Conservation (phyloP, 2,797 vertebrate genomes). For the Thunnus albacares region DNA sequence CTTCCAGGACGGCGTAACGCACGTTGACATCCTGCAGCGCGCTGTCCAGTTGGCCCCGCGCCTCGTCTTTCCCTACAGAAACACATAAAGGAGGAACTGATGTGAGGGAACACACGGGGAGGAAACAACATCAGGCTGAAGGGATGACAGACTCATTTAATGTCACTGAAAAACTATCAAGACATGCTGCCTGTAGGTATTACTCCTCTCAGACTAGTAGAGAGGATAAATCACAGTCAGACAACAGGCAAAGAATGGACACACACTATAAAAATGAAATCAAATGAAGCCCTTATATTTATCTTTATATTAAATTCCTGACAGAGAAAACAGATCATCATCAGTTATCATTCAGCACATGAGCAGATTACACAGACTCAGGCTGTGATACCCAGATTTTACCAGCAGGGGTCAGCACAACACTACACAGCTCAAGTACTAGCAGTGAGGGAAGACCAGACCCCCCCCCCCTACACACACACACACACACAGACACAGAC, state of each 20-base stretch:
- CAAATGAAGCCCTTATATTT: not conserved
- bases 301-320: not conserved
- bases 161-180: too few species aligned
- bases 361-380: not conserved
- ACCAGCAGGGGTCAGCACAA: slow-evolving; percentile 70
- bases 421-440: not conserved
- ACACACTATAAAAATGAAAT: not conserved
- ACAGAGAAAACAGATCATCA: not conserved
- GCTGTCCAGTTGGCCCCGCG: slow-evolving; percentile 86
- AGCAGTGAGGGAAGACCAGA: not conserved
- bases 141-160: not conserved
- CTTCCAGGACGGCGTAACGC: slow-evolving; percentile 88
- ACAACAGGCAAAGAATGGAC: not conserved
- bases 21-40: slow-evolving; percentile 90
- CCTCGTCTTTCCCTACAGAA: slow-evolving; percentile 87
- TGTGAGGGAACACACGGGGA: not conserved
- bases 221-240: not conserved
- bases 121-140: not conserved
- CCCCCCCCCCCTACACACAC: not conserved
- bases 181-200: too few species aligned
- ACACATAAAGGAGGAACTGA: slow-evolving; percentile 10
- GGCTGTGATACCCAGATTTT: not conserved
- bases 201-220: too few species aligned
- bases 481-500: not conserved
- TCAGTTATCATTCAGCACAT: not conserved